phyloP scores from a whole-genome alignment of 2,888 invertebrate genomes.

The Agapostemon virescens region DNA sequence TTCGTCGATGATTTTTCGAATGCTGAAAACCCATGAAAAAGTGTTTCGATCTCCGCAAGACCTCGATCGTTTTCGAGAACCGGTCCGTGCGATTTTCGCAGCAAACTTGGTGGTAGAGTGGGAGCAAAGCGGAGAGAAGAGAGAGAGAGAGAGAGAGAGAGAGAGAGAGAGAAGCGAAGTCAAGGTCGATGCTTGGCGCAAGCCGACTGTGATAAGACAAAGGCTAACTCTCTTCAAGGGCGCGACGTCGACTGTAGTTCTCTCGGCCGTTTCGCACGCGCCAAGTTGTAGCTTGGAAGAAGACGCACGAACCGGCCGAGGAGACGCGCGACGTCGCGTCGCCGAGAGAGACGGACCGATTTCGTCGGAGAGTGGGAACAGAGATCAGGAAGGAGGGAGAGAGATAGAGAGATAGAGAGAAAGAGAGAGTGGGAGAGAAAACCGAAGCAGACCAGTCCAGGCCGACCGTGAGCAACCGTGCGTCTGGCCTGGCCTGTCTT shows the following conservation, averaged over 20 bases:
- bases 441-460: conserved; percentile 39
- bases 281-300: conserved; percentile 53
- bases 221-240: conserved; percentile 77
- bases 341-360: neutral
- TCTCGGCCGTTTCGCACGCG: conserved; percentile 56
- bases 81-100: neutral
- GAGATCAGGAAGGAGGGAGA: neutral
- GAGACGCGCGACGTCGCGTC: conserved; percentile 15
- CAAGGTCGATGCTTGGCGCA: conserved; percentile 75
- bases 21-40: neutral
- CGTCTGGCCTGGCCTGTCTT: conserved; percentile 20
- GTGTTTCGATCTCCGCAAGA: neutral
- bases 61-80: conserved; percentile 7
- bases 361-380: too few relatives aligned
- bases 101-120: neutral
- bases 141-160: conserved; percentile 22
- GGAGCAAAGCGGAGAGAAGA: neutral
- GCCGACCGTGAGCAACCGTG: conserved; percentile 27
- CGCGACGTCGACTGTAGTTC: conserved; percentile 60
- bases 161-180: conserved; percentile 70
- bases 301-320: conserved; percentile 26
- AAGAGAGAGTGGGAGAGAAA: neutral
- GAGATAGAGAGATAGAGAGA: neutral
- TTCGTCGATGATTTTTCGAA: neutral
- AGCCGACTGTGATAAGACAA: conserved; percentile 77